A percentile compares a stretch with the other conserved stretches of the same genome.
Conservation (phyloP, 1,140 invertebrate genomes). For the Brachystomella parvula region DNA sequence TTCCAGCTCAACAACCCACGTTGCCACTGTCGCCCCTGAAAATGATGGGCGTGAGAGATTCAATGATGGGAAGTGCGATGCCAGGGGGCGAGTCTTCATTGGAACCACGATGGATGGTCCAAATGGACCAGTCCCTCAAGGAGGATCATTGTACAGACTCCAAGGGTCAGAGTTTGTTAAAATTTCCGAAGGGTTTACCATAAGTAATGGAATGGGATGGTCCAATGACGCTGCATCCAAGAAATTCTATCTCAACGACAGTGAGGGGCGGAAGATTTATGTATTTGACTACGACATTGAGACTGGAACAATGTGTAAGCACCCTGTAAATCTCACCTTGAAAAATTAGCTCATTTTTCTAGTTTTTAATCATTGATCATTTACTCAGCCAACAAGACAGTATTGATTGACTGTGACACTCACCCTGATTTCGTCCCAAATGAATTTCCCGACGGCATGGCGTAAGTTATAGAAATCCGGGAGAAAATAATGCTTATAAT, state of each 20-base stretch:
- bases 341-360: background rate
- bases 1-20: background rate
- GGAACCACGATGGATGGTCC: slow-evolving; percentile 10
- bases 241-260: slow-evolving; percentile 25
- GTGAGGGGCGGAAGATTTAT: slow-evolving; percentile 24
- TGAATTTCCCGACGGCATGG: slow-evolving; percentile 22
- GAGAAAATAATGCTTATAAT: background rate
- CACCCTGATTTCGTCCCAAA: slow-evolving; percentile 15
- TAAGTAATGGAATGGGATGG: slow-evolving; percentile 26
- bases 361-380: background rate
- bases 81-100: slow-evolving; percentile 21
- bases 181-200: slow-evolving; percentile 2
- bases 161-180: slow-evolving; percentile 2
- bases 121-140: slow-evolving; percentile 1
- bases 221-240: slow-evolving; percentile 18
- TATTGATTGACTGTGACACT: slow-evolving; percentile 9
- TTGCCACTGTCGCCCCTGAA: slow-evolving; percentile 14
- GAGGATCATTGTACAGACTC: slow-evolving; percentile 16
- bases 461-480: background rate
- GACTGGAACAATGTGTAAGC: slow-evolving; percentile 18
- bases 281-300: slow-evolving; percentile 25
- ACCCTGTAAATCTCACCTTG: background rate
- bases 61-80: slow-evolving; percentile 22
- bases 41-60: slow-evolving; percentile 10
- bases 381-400: slow-evolving; percentile 16